Evolutionary conservation across 64 coral and sea anemone species (phyloP).

Genomic region (Montipora efflorescens): DNA sequence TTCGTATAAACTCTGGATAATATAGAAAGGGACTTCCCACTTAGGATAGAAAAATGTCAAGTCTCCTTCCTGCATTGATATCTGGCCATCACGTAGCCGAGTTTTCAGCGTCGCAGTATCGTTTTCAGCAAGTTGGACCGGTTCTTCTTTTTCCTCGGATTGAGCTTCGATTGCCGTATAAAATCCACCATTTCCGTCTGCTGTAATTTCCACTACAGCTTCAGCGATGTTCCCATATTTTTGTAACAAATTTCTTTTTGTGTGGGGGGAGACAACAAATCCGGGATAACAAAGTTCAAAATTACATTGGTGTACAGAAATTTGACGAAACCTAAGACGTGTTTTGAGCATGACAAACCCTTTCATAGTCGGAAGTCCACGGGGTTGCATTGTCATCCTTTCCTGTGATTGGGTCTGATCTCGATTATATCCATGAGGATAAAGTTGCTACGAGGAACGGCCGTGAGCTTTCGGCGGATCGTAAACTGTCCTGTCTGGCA

Average conservation of each 20-base stretch:
- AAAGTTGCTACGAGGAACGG: accelerated
- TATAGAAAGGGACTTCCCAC: not conserved
- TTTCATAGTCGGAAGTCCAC: not conserved
- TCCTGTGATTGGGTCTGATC: no score
- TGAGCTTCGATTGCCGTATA: no score
- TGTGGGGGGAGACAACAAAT: not conserved
- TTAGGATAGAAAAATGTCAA: not conserved
- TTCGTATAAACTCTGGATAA: not conserved
- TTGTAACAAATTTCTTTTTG: not conserved
- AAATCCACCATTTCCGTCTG: not conserved
- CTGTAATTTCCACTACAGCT: not conserved
- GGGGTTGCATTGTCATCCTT: not conserved
- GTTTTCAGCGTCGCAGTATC: not conserved
- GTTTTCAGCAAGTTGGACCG: not conserved
- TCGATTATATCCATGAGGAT: accelerated
- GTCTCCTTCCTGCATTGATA: not conserved
- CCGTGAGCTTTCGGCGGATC: no score
- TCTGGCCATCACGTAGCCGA: not conserved
- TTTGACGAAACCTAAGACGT: not conserved
- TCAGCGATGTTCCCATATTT: not conserved
- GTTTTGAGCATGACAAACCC: not conserved
- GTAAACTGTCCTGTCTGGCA: no score
- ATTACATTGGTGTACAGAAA: not conserved
- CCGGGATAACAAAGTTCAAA: not conserved
- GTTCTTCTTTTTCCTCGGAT: not conserved